Evolutionary conservation across 2,888 invertebrate genomes (phyloP).

Genomic region (Meteorus colon): DNA sequence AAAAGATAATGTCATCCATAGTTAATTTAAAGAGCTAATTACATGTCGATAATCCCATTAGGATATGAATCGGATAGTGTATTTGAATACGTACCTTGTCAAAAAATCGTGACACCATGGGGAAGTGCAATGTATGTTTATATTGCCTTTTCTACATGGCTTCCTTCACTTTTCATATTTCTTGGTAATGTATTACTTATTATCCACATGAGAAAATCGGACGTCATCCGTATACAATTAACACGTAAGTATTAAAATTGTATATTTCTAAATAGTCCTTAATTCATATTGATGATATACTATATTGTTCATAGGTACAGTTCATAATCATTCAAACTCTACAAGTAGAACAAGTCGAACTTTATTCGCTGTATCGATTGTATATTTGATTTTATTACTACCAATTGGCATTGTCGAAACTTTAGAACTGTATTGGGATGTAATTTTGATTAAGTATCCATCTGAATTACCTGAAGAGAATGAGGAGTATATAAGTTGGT

Average conservation of each 20-base stretch:
- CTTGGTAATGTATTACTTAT: conserved; percentile 68
- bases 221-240: conserved; percentile 58
- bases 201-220: conserved; percentile 60
- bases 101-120: conserved; percentile 63
- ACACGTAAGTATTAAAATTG: conserved; percentile 58
- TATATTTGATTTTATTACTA: conserved; percentile 67
- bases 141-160: conserved; percentile 69
- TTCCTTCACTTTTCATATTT: conserved; percentile 68
- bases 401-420: conserved; percentile 70
- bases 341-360: conserved; percentile 63
- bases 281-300: background rate
- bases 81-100: conserved; percentile 68
- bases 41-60: conserved; percentile 41
- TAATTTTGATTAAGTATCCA: conserved; percentile 59
- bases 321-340: conserved; percentile 54
- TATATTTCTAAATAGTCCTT: background rate
- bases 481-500: conserved; percentile 66
- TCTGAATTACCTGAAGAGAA: conserved; percentile 51
- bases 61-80: conserved; percentile 72
- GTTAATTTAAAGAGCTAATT: conserved; percentile 7
- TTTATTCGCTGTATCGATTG: conserved; percentile 68
- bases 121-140: conserved; percentile 67
- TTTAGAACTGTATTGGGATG: conserved; percentile 69
- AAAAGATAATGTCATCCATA: background rate
- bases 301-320: conserved; percentile 54